Evolutionary conservation across 2,888 invertebrate genomes (phyloP), one percentile per base, ranked within the genome.

Genomic region (Lymantria monacha): DNA sequence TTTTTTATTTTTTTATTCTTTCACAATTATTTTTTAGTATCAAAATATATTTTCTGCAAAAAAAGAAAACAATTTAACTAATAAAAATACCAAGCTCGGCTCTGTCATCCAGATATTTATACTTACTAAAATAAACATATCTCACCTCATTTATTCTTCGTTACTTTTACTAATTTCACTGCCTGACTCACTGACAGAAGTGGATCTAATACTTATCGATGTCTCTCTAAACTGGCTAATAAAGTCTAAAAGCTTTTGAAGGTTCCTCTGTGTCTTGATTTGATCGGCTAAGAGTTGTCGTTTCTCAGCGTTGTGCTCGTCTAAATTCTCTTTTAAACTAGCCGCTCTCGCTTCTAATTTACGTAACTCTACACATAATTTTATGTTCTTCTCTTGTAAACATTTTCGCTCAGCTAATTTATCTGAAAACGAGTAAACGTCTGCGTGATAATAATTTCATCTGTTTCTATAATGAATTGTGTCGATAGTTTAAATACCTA

Each of bases 211-310:
- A 48, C 88, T 88, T 45, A 87, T 76, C 0, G 90, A 87, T 31
- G 89, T 87, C 62, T 90, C 89, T 52, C 89, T 89, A 54, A 92
- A 92, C 57, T 88, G 90, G 49, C 89, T 85, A 65, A 92, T 87
- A 67, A 92, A 91, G 65, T 91, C 91, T 7, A 92, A 77, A 9
- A 92, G 82, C 52, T 89, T 90, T 75, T 91, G 90, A 11, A 92
- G 77, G 67, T 91, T 87, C 57, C 89, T 78, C 68, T 90, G 91
- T 2, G 89, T 91, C 56, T 87, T 83, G 15, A 91, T 89, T 66
- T 92, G 91, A 56, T 88, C 87, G 1, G 91, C 82, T 10, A 92
- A 66, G 11, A 92, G 70, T 52, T 90, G 85, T 1, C 90, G 73
- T 57, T 91, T 91, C 66, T 91, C 91, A 0, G 83, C 85, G 40